Conservation (phyloP, 2,888 invertebrate genomes). For the Tetranychus truncatus region DNA sequence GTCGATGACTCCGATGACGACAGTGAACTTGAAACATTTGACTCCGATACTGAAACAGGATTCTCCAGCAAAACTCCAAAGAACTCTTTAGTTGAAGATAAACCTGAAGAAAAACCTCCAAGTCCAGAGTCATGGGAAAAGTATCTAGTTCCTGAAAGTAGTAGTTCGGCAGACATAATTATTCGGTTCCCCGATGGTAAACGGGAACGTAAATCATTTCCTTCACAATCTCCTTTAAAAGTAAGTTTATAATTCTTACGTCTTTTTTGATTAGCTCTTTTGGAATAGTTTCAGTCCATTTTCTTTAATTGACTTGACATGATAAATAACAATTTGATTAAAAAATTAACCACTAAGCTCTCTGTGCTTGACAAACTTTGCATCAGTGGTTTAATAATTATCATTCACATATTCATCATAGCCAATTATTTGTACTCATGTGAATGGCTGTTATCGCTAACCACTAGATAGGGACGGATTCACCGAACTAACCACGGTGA, state of each 20-base stretch:
- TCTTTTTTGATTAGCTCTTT: background rate
- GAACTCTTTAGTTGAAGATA: slow-evolving; percentile 9
- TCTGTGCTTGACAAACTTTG: no score
- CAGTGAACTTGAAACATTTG: slow-evolving; percentile 33
- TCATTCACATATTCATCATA: no score
- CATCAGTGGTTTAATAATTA: no score
- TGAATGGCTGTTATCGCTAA: no score
- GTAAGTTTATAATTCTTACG: slow-evolving; percentile 27
- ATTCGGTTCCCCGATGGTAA: slow-evolving; percentile 36
- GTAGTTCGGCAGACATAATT: slow-evolving; percentile 31
- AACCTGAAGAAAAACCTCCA: slow-evolving; percentile 18
- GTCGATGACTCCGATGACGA: slow-evolving; percentile 28
- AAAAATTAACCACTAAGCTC: no score
- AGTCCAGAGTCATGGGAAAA: slow-evolving; percentile 27
- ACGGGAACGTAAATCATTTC: slow-evolving; percentile 33
- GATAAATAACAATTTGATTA: no score
- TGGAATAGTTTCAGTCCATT: no score
- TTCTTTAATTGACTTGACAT: no score
- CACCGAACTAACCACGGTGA: background rate
- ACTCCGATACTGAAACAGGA: slow-evolving; percentile 31
- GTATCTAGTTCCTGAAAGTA: slow-evolving; percentile 28
- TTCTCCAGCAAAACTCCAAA: slow-evolving; percentile 17
- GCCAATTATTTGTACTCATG: no score
- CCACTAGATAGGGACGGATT: no score
- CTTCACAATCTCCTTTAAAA: slow-evolving; percentile 34